phyloP scores from a whole-genome alignment of 2,113 vertebrate genomes.

The Strigops habroptila region DNA sequence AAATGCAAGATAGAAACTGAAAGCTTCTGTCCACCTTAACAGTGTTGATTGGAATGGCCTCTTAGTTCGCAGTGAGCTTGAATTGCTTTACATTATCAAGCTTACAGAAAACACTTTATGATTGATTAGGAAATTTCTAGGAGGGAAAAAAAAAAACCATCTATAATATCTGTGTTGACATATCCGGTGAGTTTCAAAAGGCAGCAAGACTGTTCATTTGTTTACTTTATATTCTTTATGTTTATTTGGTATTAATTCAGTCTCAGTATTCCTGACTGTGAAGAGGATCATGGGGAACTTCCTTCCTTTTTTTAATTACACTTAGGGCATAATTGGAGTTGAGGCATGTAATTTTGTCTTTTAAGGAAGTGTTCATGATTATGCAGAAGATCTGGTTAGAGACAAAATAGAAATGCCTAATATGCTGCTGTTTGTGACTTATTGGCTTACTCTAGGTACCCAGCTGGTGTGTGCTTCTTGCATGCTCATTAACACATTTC shows the following conservation, averaged over 20 bases:
- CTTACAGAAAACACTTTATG: neutral
- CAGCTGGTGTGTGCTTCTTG: neutral
- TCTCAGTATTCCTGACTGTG: neutral
- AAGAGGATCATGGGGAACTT: neutral
- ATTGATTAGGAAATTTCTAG: neutral
- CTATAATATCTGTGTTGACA: neutral
- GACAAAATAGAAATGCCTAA: neutral
- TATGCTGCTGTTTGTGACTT: neutral
- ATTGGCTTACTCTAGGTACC: neutral
- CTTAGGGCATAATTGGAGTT: neutral
- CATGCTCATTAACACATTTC: neutral
- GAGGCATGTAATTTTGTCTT: neutral
- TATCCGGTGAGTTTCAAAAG: neutral
- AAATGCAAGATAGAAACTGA: neutral
- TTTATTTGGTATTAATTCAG: neutral
- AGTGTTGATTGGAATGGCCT: neutral
- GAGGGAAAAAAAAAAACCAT: neutral
- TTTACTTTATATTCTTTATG: neutral
- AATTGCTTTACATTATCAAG: neutral
- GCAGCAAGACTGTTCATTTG: neutral
- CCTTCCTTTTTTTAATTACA: neutral
- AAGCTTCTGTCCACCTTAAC: neutral
- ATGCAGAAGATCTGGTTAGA: neutral
- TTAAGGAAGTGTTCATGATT: neutral
- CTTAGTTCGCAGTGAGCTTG: neutral